Conservation (phyloP, 2,113 vertebrate species). For the Hoplias malabaricus region DNA sequence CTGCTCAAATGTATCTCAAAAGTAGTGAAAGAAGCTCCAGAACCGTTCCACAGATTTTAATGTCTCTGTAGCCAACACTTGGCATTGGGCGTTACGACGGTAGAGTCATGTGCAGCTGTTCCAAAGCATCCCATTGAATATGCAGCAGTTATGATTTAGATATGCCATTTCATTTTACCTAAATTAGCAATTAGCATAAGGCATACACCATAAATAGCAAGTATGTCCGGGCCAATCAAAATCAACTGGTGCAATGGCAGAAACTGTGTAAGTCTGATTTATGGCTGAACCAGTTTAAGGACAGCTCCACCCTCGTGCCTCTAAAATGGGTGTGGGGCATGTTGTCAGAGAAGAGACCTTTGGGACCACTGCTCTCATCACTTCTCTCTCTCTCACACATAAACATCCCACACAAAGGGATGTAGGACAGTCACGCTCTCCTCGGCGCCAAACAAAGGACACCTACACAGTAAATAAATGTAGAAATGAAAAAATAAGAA, state of each 20-base stretch:
- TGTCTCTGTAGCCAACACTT: too few species aligned
- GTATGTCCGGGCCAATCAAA: background rate
- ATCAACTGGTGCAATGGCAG: background rate
- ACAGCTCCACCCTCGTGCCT: background rate
- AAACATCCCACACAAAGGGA: background rate
- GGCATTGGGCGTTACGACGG: too few species aligned
- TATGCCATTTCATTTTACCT: too few species aligned
- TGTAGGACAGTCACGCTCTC: background rate
- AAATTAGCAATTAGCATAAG: too few species aligned
- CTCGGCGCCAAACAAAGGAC: background rate
- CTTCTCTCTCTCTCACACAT: background rate
- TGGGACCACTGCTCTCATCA: conserved; percentile 1
- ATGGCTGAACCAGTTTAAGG: background rate
- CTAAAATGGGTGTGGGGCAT: background rate
- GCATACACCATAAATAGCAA: too few species aligned
- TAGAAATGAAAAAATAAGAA: background rate
- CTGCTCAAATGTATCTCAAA: too few species aligned
- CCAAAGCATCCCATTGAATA: too few species aligned
- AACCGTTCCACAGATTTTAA: too few species aligned
- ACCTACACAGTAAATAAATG: background rate
- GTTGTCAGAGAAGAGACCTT: background rate
- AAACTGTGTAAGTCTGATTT: background rate
- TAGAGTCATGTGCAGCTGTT: too few species aligned
- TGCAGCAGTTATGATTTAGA: too few species aligned
- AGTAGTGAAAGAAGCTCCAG: too few species aligned